Percentiles rank a stretch among this genome's conserved stretches.
Conservation (phyloP, 2,797 vertebrate genomes). For the Sardinella longiceps region DNA sequence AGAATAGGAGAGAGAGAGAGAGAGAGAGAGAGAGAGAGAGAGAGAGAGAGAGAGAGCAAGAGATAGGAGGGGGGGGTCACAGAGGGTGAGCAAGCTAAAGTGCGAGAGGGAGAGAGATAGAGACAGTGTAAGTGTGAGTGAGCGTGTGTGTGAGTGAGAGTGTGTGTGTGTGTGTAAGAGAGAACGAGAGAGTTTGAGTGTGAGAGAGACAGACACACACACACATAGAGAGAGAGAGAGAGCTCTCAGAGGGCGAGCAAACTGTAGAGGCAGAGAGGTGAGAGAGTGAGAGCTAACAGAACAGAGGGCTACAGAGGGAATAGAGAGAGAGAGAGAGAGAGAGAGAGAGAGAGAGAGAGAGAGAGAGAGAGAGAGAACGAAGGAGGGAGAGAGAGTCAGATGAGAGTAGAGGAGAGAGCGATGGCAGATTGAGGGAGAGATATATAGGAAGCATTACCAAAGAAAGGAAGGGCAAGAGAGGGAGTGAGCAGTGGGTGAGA, state of each 20-base stretch:
- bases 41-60: conserved; percentile 40
- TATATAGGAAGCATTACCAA: conserved; percentile 49
- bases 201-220: conserved; percentile 32
- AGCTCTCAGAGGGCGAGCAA: conserved; percentile 56
- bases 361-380: conserved; percentile 70
- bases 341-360: conserved; percentile 70
- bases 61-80: conserved; percentile 35
- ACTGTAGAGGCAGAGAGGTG: conserved; percentile 58
- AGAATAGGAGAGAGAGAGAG: conserved; percentile 59
- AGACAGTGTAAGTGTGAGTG: conserved; percentile 37
- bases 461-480: conserved; percentile 70
- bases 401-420: conserved; percentile 41
- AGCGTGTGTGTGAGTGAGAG: conserved; percentile 21
- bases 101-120: conserved; percentile 46
- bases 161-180: conserved; percentile 34
- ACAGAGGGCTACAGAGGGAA: conserved; percentile 38
- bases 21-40: conserved; percentile 57
- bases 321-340: conserved; percentile 43
- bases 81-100: conserved; percentile 58
- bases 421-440: conserved; percentile 43
- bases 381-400: conserved; percentile 59
- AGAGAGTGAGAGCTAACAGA: conserved; percentile 55
- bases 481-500: conserved; percentile 67
- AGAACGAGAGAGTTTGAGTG: conserved; percentile 34
- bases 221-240: no score